phyloP scores from a whole-genome alignment of 2,113 vertebrate species.

The Perca flavescens region DNA sequence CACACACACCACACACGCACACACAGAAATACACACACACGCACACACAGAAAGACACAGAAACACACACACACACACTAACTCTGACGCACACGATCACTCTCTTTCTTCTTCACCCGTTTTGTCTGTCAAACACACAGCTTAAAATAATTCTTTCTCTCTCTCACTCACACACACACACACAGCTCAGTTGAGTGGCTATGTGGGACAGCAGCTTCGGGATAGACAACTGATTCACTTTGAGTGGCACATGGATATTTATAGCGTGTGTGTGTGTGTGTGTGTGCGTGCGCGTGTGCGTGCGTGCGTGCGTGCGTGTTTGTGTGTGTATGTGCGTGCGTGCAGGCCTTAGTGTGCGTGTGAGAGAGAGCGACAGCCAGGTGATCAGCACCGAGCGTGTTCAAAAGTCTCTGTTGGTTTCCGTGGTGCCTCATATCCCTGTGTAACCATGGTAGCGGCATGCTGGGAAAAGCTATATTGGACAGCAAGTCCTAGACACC shows the following conservation, averaged over 20 bases:
- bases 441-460: conserved; percentile 67
- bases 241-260: conserved; percentile 76
- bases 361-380: conserved; percentile 6
- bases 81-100: conserved; percentile 19
- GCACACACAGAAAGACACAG: conserved; percentile 4
- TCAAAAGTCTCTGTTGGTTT: conserved; percentile 46
- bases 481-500: conserved; percentile 31
- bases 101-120: conserved; percentile 19
- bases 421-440: conserved; percentile 19
- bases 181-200: conserved; percentile 69
- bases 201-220: conserved; percentile 78
- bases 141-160: conserved; percentile 51
- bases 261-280: conserved; percentile 46
- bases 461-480: conserved; percentile 59
- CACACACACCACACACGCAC: neutral
- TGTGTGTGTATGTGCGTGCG: neutral
- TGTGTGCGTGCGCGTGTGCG: conserved; percentile 28
- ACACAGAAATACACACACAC: neutral
- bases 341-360: neutral
- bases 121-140: conserved; percentile 28
- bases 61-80: conserved; percentile 9
- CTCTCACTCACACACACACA: conserved; percentile 33
- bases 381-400: conserved; percentile 52
- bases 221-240: conserved; percentile 76
- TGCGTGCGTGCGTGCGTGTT: conserved; percentile 15